These are phyloP conservation scores for Dolichallabes microphthalmus DNA, from an alignment of 2,113 vertebrate genomes.

Conservation along the genomic window DNA sequence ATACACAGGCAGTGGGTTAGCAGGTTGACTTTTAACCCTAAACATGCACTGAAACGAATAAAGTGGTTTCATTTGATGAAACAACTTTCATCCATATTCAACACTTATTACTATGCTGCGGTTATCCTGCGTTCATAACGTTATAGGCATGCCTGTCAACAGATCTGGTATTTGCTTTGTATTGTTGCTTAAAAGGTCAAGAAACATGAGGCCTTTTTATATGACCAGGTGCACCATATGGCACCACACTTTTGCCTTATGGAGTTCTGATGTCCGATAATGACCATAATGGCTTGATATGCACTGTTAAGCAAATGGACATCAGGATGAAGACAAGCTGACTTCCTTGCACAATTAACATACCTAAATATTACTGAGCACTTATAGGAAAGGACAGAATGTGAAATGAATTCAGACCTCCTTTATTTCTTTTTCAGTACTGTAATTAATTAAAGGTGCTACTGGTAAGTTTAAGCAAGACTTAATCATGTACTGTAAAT, in stretches of 20 bases:
- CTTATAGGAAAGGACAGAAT: conserved; percentile 7
- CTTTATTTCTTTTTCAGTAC: not conserved
- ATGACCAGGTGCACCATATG: conserved; percentile 15
- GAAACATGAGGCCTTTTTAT: not conserved
- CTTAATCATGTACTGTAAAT: not conserved
- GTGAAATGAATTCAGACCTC: not conserved
- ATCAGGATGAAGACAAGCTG: conserved; percentile 6
- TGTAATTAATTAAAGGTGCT: not conserved
- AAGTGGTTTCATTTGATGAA: not conserved
- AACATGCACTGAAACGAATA: not conserved
- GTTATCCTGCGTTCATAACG: not conserved
- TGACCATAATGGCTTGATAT: not conserved
- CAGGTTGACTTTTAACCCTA: not conserved
- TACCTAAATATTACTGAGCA: not conserved
- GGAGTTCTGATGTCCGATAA: not conserved
- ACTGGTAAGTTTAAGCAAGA: not conserved
- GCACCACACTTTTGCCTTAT: not conserved
- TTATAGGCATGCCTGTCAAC: not conserved
- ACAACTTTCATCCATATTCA: not conserved
- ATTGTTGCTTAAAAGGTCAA: conserved; percentile 4
- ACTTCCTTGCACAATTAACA: not conserved
- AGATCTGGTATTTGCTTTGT: not conserved
- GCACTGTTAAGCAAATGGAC: conserved; percentile 2
- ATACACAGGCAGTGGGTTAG: not conserved
- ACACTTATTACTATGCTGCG: not conserved